Evolutionary conservation across 2,113 vertebrate genomes (phyloP).

Genomic region (Scophthalmus maximus): DNA sequence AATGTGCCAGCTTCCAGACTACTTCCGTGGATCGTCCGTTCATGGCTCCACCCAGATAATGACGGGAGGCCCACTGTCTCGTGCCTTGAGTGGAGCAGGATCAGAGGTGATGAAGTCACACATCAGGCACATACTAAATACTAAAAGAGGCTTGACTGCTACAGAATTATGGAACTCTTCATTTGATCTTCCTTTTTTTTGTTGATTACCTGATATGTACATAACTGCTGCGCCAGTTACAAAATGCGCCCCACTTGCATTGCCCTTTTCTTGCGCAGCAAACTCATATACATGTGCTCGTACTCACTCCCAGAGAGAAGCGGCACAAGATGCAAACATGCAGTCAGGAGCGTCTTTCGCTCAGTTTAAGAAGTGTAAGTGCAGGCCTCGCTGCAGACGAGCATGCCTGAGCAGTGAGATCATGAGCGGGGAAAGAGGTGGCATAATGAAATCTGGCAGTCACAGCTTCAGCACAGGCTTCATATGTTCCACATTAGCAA

Average conservation of each 20-base stretch:
- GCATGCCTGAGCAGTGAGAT: conserved; percentile 86
- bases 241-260: neutral
- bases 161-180: neutral
- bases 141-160: neutral
- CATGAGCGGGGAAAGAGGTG: conserved; percentile 82
- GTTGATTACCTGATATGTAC: too few species aligned
- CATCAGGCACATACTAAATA: neutral
- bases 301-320: conserved; percentile 11
- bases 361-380: conserved; percentile 33
- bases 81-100: neutral
- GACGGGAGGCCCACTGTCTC: conserved; percentile 18
- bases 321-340: conserved; percentile 16
- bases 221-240: too few species aligned
- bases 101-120: conserved; percentile 4
- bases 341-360: conserved; percentile 38
- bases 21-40: conserved; percentile 12
- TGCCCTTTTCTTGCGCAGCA: neutral
- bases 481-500: conserved; percentile 88
- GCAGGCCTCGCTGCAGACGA: conserved; percentile 56
- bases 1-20: conserved; percentile 33
- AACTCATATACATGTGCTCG: neutral
- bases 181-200: too few species aligned
- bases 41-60: conserved; percentile 2
- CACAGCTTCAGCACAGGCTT: conserved; percentile 74
- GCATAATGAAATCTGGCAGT: conserved; percentile 87